Conservation (phyloP, 2,888 invertebrate genomes). For the Adelphocoris suturalis region DNA sequence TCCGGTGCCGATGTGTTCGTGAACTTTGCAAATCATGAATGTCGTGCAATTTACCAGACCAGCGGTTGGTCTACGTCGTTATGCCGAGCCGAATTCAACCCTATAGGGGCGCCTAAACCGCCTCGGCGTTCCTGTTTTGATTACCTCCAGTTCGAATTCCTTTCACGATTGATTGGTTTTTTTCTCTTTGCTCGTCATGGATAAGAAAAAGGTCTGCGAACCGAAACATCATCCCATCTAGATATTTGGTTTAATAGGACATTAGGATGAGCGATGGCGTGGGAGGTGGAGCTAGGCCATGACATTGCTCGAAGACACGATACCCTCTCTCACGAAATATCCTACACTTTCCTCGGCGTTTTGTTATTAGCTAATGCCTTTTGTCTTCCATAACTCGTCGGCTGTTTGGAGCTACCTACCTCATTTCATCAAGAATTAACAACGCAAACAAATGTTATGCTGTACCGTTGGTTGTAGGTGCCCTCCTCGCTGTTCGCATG, state of each 20-base stretch:
- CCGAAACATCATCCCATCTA: slow-evolving; percentile 13
- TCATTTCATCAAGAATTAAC: not conserved
- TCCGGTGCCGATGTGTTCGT: too few species aligned
- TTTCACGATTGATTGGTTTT: slow-evolving; percentile 36
- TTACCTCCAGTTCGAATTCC: not conserved
- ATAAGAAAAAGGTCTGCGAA: not conserved
- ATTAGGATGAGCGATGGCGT: slow-evolving; percentile 43
- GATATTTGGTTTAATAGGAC: slow-evolving; percentile 13
- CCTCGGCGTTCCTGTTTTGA: not conserved
- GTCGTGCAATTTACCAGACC: too few species aligned
- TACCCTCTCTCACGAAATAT: slow-evolving; percentile 21
- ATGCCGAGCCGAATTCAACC: not conserved
- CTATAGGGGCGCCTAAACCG: not conserved
- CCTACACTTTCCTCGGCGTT: slow-evolving; percentile 23
- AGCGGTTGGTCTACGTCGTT: not conserved
- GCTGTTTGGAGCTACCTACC: not conserved
- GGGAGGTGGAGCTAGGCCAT: not conserved
- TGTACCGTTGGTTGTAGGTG: not conserved
- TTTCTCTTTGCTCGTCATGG: not conserved
- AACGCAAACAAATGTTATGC: not conserved
- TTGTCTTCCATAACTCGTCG: slow-evolving; percentile 42
- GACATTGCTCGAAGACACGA: not conserved
- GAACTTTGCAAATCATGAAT: too few species aligned
- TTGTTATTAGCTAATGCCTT: slow-evolving; percentile 66
- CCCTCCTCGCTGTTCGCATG: not conserved